Evolutionary conservation across 2,113 vertebrate species (phyloP), one percentile per base, ranked within the genome.

Genomic region (Ciconia maguari): DNA sequence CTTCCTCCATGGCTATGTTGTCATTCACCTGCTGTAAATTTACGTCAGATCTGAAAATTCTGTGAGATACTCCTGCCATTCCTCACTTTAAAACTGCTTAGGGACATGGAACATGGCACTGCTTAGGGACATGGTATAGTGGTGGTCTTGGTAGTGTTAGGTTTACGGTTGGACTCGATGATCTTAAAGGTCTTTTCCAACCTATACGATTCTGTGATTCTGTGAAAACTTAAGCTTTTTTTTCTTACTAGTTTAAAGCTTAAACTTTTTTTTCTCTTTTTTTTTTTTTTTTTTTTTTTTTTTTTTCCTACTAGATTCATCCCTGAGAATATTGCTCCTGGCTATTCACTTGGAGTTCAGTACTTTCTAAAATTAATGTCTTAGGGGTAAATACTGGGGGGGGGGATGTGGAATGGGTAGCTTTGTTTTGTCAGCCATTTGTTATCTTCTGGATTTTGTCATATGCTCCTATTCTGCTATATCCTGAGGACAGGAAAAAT

Each of bases 371-470:
- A 90, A 79, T 68, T 36, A 79, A 41, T 46, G 18, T 49, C 27
- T 32, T 49, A 60, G 36, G 54, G 64, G 27, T 61, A 91, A 86
- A 57, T 46, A 30, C 2, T 22, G 36, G 16, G 4, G 4, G 9
- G 1, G 36, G 16, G 4, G 2, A 4, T 22, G 5, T 9, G 9
- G 38, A 29, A n/a, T 6, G 6, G 4, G 8, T 60, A 62, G 10
- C 7, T 61, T 87, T 92, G 7, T 32, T 94, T 87, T 76, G 48
- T 71, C 0, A 2, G 12, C 5, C 10, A 48, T 69, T 64, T 82
- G 2, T 90, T 72, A 16, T 42, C 44, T 38, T 82, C 75, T 41
- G 2, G 13, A 52, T 90, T 92, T 80, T 80, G 44, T 36, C 27
- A 72, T 86, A 77, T 6, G 7, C 8, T 71, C 19, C 30, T 38